phyloP scores from a whole-genome alignment of 2,888 invertebrate species.

The Drosophila kuntzei region DNA sequence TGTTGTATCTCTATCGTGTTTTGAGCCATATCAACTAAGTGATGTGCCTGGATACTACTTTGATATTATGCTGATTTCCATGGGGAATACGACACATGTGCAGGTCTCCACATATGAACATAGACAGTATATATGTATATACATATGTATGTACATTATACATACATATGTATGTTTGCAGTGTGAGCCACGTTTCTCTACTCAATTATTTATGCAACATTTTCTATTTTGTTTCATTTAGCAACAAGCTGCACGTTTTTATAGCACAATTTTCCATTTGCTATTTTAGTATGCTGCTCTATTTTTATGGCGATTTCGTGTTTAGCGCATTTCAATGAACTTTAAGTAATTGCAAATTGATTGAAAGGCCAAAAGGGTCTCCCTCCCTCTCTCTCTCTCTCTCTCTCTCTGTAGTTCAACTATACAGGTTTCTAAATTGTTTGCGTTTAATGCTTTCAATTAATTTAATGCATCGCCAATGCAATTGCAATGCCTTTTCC shows the following conservation, averaged over 20 bases:
- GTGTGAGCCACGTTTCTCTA: constrained; percentile 26
- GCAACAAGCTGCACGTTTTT: constrained; percentile 55
- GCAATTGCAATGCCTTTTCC: constrained; percentile 35
- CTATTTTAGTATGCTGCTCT: constrained; percentile 38
- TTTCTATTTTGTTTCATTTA: constrained; percentile 62
- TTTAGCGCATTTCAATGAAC: constrained; percentile 72
- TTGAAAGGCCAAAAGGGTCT: constrained; percentile 62
- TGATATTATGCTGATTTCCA: constrained; percentile 82
- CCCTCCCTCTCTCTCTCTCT: neutral
- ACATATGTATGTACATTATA: constrained; percentile 3
- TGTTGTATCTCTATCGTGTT: constrained; percentile 10
- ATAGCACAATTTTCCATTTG: constrained; percentile 51
- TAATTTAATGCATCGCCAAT: constrained; percentile 72
- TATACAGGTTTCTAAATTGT: constrained; percentile 66
- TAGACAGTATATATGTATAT: too few species aligned
- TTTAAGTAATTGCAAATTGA: constrained; percentile 83
- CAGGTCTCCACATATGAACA: constrained; percentile 15
- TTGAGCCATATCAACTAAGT: constrained; percentile 35
- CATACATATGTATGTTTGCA: constrained; percentile 5
- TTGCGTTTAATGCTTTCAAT: constrained; percentile 75
- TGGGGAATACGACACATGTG: constrained; percentile 77
- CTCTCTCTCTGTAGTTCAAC: neutral
- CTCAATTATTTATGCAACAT: constrained; percentile 80
- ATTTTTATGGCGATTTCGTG: constrained; percentile 78
- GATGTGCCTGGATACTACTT: constrained; percentile 57